Evolutionary conservation across 23 tunicate species (phyloP).

Genomic region (Clavelina lepadiformis): DNA sequence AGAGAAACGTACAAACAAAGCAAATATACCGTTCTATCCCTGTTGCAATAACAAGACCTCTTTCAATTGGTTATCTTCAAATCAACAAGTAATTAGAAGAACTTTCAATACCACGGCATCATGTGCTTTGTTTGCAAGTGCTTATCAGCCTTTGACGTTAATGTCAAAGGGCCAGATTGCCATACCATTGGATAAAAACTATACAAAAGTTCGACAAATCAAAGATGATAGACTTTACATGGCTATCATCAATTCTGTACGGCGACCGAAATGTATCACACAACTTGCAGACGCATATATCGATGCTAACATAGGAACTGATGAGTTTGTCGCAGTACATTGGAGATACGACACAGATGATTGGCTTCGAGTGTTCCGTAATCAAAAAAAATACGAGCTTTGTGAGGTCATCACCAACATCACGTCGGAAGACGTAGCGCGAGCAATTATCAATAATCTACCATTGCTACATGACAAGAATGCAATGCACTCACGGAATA

Average conservation of each 20-base stretch:
- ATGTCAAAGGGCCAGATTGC: neutral
- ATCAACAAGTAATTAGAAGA: neutral
- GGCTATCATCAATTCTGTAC: slow-evolving; percentile 19
- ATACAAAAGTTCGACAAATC: neutral
- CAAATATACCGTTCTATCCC: slow-evolving; percentile 19
- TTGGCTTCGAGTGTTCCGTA: slow-evolving; percentile 10
- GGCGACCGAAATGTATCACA: slow-evolving; percentile 17
- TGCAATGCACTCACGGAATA: neutral
- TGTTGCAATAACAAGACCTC: neutral
- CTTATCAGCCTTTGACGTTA: neutral
- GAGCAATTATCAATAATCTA: slow-evolving; percentile 3
- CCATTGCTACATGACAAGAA: neutral
- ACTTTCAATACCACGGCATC: slow-evolving; percentile 10
- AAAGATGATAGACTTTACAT: slow-evolving; percentile 5
- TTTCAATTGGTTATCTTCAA: neutral
- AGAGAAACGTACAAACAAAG: neutral
- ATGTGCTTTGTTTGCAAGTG: slow-evolving; percentile 14
- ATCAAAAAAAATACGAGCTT: neutral
- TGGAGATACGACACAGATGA: slow-evolving; percentile 36
- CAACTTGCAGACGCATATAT: slow-evolving; percentile 12
- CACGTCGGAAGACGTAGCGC: slow-evolving; percentile 9
- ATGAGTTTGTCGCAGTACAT: slow-evolving; percentile 29
- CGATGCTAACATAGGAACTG: neutral
- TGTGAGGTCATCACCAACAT: neutral
- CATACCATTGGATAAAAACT: neutral